These are phyloP conservation scores for Anthopleura xanthogrammica DNA, from an alignment of 92 coral and sea anemone genomes.

Conservation along the genomic window DNA sequence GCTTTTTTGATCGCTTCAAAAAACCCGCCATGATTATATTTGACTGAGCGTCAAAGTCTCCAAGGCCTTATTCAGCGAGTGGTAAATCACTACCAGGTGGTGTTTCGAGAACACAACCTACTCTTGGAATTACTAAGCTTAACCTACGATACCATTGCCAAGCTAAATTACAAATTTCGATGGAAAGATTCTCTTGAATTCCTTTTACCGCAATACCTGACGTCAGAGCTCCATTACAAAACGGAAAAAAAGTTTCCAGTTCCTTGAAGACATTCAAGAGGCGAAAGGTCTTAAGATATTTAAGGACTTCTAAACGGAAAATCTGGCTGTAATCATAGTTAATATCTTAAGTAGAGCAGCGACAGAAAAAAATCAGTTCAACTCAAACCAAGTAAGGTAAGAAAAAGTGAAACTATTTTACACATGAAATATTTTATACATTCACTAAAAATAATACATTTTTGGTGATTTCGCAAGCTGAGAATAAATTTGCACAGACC, in stretches of 20 bases:
- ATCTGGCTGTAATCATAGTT: too few relatives aligned
- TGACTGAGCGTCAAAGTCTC: background rate
- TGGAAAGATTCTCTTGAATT: background rate
- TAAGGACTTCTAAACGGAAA: background rate
- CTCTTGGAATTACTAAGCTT: background rate
- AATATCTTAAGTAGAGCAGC: background rate
- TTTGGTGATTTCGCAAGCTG: too few relatives aligned
- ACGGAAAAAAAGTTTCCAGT: background rate
- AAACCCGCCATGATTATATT: slow-evolving; percentile 12
- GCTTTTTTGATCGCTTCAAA: slow-evolving; percentile 14
- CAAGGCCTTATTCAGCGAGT: background rate
- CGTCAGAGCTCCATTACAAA: background rate
- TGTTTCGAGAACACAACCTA: background rate
- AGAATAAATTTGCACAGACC: too few relatives aligned
- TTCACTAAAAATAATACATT: too few relatives aligned
- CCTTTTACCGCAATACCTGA: background rate
- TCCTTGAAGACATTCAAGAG: background rate
- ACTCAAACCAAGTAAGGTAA: too few relatives aligned
- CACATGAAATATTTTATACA: too few relatives aligned
- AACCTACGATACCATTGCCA: background rate
- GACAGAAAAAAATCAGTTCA: too few relatives aligned
- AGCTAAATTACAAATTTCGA: background rate
- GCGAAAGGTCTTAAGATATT: background rate
- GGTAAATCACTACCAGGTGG: background rate
- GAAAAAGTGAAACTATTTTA: too few relatives aligned